Evolutionary conservation across 2,797 vertebrate genomes (phyloP).

Genomic region (Miichthys miiuy): DNA sequence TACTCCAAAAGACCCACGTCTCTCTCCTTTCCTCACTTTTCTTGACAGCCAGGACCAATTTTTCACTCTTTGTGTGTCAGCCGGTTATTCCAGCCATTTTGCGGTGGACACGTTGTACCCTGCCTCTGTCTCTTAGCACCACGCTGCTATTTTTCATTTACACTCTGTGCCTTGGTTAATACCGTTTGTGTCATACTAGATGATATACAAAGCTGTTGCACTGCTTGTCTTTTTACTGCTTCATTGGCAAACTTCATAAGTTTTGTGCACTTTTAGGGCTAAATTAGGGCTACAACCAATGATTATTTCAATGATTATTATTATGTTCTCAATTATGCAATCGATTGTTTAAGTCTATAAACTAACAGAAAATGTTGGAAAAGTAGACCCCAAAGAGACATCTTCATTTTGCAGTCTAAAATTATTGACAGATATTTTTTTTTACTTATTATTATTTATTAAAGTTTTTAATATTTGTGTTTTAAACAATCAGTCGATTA

Average conservation of each 20-base stretch:
- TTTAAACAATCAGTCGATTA: background rate
- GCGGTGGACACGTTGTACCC: conserved; percentile 43
- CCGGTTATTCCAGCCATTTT: conserved; percentile 56
- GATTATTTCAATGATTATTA: background rate
- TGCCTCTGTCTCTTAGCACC: conserved; percentile 31
- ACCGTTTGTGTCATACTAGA: conserved; percentile 9
- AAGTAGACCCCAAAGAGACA: background rate
- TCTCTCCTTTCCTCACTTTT: conserved; percentile 48
- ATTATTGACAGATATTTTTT: background rate
- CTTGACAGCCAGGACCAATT: conserved; percentile 33
- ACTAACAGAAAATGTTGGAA: background rate
- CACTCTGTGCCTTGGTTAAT: background rate
- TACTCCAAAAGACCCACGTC: conserved; percentile 19
- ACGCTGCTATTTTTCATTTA: background rate
- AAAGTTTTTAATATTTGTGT: background rate
- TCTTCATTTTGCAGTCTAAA: background rate
- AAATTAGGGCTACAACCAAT: background rate
- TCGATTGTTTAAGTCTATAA: background rate
- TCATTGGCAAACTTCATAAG: conserved; percentile 6
- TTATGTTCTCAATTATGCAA: no score
- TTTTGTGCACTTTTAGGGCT: background rate
- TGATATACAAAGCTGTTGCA: conserved; percentile 15
- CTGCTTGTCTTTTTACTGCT: conserved; percentile 1
- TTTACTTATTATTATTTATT: background rate
- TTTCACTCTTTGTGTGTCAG: conserved; percentile 49